A percentile compares a stretch with the other conserved stretches of the same genome.
Conservation (phyloP, 2,113 vertebrate species). For the Saimiri boliviensis region DNA sequence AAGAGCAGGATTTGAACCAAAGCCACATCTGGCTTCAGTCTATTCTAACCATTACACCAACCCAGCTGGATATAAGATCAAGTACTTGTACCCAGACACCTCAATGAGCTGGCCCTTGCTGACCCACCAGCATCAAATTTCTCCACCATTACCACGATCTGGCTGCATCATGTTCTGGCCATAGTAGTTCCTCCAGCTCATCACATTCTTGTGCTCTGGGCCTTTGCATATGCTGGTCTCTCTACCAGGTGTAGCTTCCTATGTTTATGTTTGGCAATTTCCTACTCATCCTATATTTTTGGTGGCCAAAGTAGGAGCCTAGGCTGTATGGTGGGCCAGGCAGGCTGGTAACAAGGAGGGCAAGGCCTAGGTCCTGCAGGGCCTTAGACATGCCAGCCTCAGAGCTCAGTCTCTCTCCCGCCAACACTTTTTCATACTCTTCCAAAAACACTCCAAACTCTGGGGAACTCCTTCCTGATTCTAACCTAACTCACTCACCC, state of each 20-base stretch:
- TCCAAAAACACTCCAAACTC: neutral
- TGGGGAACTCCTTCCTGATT: slow-evolving; percentile 3
- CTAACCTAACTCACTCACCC: neutral
- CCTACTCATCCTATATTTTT: neutral
- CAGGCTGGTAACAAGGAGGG: neutral
- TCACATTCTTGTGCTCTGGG: neutral
- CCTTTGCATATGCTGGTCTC: neutral
- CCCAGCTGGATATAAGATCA: neutral
- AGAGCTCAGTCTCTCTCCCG: neutral
- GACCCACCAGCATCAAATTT: neutral
- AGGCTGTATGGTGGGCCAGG: neutral
- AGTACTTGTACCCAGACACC: neutral
- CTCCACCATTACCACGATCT: neutral
- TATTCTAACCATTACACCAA: neutral
- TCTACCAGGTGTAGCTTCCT: neutral
- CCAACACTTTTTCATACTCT: neutral
- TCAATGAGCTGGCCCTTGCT: neutral
- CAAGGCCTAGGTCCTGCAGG: neutral
- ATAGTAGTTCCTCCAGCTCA: neutral
- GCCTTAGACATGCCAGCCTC: neutral
- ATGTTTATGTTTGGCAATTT: neutral
- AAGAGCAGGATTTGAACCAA: neutral
- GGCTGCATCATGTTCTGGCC: neutral
- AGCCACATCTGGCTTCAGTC: neutral
- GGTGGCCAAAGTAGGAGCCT: neutral